These are phyloP conservation scores for Tineola bisselliella DNA, from an alignment of 2,888 invertebrate genomes.

Conservation along the genomic window DNA sequence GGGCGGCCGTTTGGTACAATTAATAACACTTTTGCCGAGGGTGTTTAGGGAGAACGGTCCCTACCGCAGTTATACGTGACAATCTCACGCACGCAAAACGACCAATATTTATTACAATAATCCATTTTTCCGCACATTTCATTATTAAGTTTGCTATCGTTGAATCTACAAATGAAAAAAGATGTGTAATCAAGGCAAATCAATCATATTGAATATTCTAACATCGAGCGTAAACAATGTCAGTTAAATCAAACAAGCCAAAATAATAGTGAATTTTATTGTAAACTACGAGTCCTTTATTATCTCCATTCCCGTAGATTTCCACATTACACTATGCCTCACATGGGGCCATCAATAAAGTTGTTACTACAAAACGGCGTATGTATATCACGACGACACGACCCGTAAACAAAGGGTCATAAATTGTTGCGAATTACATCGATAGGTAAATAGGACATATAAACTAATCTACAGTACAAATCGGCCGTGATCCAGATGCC, in stretches of 20 bases:
- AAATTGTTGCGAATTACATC: not conserved
- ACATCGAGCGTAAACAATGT: too few species aligned
- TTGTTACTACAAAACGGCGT: not conserved
- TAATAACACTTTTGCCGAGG: not conserved
- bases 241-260: not conserved
- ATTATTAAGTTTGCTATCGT: too few species aligned
- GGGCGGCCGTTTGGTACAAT: not conserved
- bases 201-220: too few species aligned
- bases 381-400: not conserved
- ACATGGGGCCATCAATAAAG: not conserved
- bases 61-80: not conserved
- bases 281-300: not conserved
- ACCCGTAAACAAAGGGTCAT: not conserved
- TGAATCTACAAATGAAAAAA: too few species aligned
- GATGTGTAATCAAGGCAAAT: too few species aligned
- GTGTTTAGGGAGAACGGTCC: not conserved
- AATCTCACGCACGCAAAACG: not conserved
- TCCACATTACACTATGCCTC: not conserved
- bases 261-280: not conserved
- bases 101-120: not conserved
- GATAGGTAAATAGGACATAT: constrained; percentile 4
- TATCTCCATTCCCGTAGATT: not conserved
- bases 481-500: constrained; percentile 6
- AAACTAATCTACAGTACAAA: constrained; percentile 7
- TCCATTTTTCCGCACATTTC: not conserved